Base-by-base conservation (phyloP, 2,113 vertebrate genomes). In the Edolisoma coerulescens region DNA sequence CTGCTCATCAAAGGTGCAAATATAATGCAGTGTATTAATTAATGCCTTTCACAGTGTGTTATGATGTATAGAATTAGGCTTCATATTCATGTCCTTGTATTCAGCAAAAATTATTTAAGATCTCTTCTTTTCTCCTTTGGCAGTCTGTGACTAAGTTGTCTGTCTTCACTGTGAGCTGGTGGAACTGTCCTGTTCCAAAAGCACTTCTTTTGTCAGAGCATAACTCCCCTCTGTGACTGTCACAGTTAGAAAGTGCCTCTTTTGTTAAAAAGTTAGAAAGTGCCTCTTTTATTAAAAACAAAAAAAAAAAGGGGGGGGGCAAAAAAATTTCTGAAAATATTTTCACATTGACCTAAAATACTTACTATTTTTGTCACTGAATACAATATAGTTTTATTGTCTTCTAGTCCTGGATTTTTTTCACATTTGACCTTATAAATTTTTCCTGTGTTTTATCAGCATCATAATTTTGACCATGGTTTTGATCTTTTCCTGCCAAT, bases 251-350 rank as follows among this genome's bases (percentile, higher is more conserved):
- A 82, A 93, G 70, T 14, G 3, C 9, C 9, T 53, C n/a, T 79
- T 70, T 45, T 37, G 47, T 41, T 33, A 20, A 90, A 54, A 75
- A 26, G 3, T 17, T 49, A 70, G 30, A 63, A 82, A 93, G 70
- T 14, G 3, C 9, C 9, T 53, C n/a, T 79, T 70, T 45, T 37
- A 49, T 41, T 33, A 20, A 90, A 54, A 75, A 26, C n/a, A n/a
- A n/a, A n/a, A n/a, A 3, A 10, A 22, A 9, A 11, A 15, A 24
- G 23, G 39, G 32, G 12, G 41, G 23, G 2, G 26, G 1, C 1
- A 2, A 52, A 74, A 93, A 75, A 37, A 50, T 3, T 1, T 41
- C 8, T 35, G 24, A 60, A 70, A 81, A 44, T 69, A 61, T 24
- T 60, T 90, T 67, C 12, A 47, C 12, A 10, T 39, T 78, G 17